A percentile compares a stretch with the other conserved stretches of the same genome.
phyloP scores from a whole-genome alignment of 2,113 vertebrate species.

The Tursiops truncatus region DNA sequence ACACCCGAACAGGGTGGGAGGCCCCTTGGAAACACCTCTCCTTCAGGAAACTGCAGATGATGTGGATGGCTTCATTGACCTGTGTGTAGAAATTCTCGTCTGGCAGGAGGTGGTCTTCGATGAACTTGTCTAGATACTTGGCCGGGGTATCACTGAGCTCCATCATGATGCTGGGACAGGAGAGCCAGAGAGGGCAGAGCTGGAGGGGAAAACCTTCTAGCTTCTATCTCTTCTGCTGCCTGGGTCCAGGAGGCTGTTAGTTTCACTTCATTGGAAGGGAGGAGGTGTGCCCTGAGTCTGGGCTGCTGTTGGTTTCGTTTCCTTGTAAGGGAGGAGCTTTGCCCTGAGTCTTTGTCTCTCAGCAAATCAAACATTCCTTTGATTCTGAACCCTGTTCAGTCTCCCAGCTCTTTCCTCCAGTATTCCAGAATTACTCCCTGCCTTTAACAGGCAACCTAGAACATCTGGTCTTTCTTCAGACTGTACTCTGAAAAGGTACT shows the following conservation, averaged over 20 bases:
- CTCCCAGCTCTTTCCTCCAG: rapidly evolving
- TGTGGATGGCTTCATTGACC: not conserved
- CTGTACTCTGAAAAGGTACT: not conserved
- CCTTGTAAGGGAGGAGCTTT: not conserved
- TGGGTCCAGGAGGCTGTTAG: rapidly evolving
- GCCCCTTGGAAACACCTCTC: not conserved
- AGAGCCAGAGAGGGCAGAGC: rapidly evolving
- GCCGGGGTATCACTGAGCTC: rapidly evolving
- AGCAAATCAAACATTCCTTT: rapidly evolving
- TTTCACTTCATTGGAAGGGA: not conserved
- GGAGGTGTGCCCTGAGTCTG: not conserved
- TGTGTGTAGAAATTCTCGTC: rapidly evolving
- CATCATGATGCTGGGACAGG: rapidly evolving
- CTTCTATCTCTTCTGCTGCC: rapidly evolving
- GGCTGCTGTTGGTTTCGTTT: not conserved
- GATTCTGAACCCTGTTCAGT: rapidly evolving
- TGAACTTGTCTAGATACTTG: not conserved
- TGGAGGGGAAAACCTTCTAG: rapidly evolving
- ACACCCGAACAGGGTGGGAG: rapidly evolving
- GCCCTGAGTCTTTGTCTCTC: not conserved
- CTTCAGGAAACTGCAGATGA: conserved; percentile 65
- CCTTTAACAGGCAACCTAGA: not conserved
- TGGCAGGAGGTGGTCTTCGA: not conserved
- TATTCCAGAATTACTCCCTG: too few species aligned
- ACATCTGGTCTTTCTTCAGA: not conserved